These are phyloP conservation scores for Mallateleia sp. DNA, from an alignment of 2,888 invertebrate genomes.

Conservation along the genomic window DNA sequence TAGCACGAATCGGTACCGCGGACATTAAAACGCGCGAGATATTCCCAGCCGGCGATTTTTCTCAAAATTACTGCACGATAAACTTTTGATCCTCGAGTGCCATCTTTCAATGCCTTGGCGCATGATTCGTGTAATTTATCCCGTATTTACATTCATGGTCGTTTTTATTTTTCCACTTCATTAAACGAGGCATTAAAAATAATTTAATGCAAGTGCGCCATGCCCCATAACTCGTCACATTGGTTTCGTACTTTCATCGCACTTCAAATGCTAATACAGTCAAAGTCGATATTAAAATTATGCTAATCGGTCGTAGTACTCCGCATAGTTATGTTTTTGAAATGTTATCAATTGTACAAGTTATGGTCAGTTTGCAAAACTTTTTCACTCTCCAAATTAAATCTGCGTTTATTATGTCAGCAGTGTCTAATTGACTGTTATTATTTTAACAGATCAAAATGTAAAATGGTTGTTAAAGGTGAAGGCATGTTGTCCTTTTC, in stretches of 20 bases:
- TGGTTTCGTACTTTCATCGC: background rate
- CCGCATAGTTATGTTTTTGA: background rate
- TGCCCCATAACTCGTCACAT: background rate
- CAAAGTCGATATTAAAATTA: background rate
- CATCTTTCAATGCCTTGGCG: too few species aligned
- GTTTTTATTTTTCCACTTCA: constrained; percentile 1
- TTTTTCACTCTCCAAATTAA: too few species aligned
- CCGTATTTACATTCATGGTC: background rate
- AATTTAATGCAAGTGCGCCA: background rate
- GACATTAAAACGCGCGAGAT: too few species aligned
- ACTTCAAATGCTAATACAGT: background rate
- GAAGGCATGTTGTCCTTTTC: too few species aligned
- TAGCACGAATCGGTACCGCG: background rate
- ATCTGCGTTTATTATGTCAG: too few species aligned
- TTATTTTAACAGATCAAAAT: too few species aligned
- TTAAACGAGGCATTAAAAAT: background rate
- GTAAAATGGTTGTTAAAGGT: too few species aligned
- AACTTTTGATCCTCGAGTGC: too few species aligned
- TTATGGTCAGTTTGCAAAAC: too few species aligned
- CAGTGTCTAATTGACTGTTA: too few species aligned
- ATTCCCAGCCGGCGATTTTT: background rate
- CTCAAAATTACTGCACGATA: background rate
- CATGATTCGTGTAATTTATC: background rate
- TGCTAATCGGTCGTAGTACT: too few species aligned
- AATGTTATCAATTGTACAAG: constrained; percentile 13